These are phyloP conservation scores for Chunga burmeisteri DNA, from an alignment of 2,113 vertebrate genomes.

Conservation along the genomic window DNA sequence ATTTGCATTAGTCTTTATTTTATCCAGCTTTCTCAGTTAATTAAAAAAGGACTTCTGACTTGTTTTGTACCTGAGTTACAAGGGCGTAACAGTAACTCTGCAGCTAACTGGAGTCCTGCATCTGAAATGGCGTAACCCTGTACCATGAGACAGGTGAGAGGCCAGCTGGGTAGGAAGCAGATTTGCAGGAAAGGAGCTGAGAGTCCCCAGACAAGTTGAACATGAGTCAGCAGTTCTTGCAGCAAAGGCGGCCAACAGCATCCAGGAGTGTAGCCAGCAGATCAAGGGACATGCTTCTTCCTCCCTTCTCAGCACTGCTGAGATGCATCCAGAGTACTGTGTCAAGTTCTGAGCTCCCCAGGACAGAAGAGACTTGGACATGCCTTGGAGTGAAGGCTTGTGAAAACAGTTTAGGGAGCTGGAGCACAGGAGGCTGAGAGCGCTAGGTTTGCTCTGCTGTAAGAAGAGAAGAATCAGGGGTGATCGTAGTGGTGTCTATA, in stretches of 20 bases:
- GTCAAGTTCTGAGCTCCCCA: neutral
- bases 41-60: neutral
- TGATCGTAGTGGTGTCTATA: neutral
- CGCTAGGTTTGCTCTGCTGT: neutral
- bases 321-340: rapidly evolving
- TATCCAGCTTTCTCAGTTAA: neutral
- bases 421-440: neutral
- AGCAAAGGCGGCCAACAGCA: neutral
- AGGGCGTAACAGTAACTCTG: neutral
- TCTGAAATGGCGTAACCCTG: neutral
- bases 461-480: neutral
- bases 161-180: neutral
- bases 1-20: neutral
- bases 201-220: neutral
- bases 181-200: neutral
- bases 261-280: neutral
- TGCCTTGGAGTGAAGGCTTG: neutral
- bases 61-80: neutral
- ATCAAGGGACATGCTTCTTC: neutral
- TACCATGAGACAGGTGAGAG: neutral
- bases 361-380: neutral
- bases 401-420: neutral
- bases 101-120: neutral
- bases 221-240: neutral
- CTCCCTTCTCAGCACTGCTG: neutral